Base-by-base conservation (phyloP, 2,797 vertebrate genomes). In the Hoplostethus atlanticus region DNA sequence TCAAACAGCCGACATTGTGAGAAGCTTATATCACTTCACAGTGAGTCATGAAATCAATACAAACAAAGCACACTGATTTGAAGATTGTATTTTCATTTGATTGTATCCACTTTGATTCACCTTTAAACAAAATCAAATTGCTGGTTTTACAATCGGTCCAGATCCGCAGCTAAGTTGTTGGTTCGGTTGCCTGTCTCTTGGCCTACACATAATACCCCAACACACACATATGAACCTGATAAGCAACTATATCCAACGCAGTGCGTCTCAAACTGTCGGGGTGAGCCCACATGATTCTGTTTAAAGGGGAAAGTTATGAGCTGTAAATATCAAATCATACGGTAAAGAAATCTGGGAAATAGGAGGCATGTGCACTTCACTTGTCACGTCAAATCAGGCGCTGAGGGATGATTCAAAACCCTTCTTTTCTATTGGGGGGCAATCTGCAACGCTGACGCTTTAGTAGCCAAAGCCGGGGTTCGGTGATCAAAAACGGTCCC, bases 61-160 rank as follows among this genome's bases (percentile, higher is more conserved):
- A 82, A 89, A 87, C 78, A 88, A 64, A 85, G 67, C n/a, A 2
- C 50, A 42, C 71, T 52, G 68, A 82, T 85, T 84, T 76, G 60
- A 71, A 76, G 53, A 71, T 62, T 84, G 69, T 25, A 56, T 77
- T 77, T 85, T 83, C 60, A 71, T 86, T 86, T 87, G 77, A 86
- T 82, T 85, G 77, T 64, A 77, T 79, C 70, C 70, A 73, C 36
- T 87, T 86, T 87, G 74, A 89, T 85, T 89, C 75, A 89, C 79
- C 71, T 89, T 87, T 87, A 91, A 92, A 91, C 85, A 88, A 90
- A 91, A 90, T 81, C 34, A 82, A 87, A 80, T 63, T 81, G 61
- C 64, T 69, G 51, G 80, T 64, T 89, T 83, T 62, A 83, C 77
- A 83, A 21, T 90, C 51, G 50, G 67, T 77, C 78, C 64, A 79